Conservation (phyloP, 2,888 invertebrate species). For the Pyrrhia umbra region DNA sequence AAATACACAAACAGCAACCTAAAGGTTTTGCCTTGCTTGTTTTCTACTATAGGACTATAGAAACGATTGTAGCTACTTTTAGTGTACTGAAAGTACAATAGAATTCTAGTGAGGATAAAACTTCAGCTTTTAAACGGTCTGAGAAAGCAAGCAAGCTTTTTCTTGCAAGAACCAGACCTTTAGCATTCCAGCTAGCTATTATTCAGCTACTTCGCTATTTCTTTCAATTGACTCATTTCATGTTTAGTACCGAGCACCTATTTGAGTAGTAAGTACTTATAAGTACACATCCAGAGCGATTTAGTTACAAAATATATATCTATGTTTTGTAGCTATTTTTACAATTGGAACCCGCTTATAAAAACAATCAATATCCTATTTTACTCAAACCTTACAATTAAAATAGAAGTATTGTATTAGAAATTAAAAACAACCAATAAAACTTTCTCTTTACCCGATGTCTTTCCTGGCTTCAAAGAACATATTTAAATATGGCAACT, state of each 20-base stretch:
- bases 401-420: too few species aligned
- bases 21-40: not conserved
- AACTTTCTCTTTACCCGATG: too few species aligned
- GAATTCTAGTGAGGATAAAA: slow-evolving; percentile 6
- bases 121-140: slow-evolving; percentile 7
- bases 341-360: too few species aligned
- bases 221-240: not conserved
- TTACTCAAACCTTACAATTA: too few species aligned
- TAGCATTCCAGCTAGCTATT: not conserved
- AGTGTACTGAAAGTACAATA: slow-evolving; percentile 17
- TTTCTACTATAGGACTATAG: not conserved
- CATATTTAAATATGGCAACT: slow-evolving; percentile 16
- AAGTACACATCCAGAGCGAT: too few species aligned
- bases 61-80: slow-evolving; percentile 10
- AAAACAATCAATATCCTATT: too few species aligned
- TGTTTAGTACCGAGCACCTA: too few species aligned
- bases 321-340: too few species aligned
- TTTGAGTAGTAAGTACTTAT: too few species aligned
- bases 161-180: not conserved
- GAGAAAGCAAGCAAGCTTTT: slow-evolving; percentile 4
- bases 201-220: not conserved
- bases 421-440: too few species aligned
- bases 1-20: not conserved
- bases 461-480: not conserved
- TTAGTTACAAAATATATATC: too few species aligned